These are phyloP conservation scores for Archilochus colubris DNA, from an alignment of 2,113 vertebrate species.

Conservation along the genomic window DNA sequence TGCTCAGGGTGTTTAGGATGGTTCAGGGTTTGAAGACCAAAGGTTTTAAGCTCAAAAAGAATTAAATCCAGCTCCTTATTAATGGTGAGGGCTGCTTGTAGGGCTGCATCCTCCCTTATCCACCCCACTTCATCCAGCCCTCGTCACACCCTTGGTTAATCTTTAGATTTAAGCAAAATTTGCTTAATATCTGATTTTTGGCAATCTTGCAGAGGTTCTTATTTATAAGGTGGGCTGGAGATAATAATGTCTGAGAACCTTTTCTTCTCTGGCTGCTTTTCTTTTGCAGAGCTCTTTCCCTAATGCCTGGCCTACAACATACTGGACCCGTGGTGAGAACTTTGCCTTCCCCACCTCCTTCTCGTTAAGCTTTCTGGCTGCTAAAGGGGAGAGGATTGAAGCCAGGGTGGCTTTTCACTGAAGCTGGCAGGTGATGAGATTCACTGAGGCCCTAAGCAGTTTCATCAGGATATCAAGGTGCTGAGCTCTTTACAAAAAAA, in stretches of 20 bases:
- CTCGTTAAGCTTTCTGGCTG: neutral
- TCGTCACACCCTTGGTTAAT: neutral
- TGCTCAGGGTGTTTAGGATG: neutral
- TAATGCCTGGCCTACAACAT: fast-evolving
- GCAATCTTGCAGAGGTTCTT: neutral
- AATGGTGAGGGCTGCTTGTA: neutral
- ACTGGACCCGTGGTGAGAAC: neutral
- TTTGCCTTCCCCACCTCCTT: neutral
- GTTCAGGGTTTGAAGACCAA: neutral
- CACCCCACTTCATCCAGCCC: fast-evolving
- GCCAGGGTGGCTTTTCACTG: neutral
- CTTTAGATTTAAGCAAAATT: neutral
- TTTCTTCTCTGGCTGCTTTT: neutral
- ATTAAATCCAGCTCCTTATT: neutral
- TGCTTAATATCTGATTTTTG: neutral
- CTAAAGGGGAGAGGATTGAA: neutral
- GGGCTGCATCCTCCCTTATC: neutral
- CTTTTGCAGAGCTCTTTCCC: neutral
- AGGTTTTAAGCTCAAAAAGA: neutral
- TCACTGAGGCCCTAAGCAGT: neutral
- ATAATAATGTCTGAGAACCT: neutral
- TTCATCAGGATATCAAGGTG: neutral
- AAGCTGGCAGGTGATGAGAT: neutral
- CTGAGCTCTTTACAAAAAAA: neutral
- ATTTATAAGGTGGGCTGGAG: neutral